Conservation (phyloP, 2,113 vertebrate species). For the Brachyistius frenatus region DNA sequence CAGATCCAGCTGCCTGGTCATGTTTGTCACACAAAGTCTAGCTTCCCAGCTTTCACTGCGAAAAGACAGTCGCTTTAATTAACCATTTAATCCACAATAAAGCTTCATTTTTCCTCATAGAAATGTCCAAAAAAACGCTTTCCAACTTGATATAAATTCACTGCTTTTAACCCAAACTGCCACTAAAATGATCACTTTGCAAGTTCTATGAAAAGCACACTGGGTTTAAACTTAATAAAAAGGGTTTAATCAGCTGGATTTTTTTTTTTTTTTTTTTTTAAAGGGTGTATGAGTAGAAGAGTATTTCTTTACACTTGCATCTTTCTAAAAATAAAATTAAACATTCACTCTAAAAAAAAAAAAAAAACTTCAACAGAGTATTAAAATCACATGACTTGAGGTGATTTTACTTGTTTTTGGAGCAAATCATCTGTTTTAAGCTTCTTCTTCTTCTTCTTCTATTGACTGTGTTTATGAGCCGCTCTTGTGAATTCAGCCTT, state of each 20-base stretch:
- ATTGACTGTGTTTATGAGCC: no score
- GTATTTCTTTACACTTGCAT: no score
- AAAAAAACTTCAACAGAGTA: neutral
- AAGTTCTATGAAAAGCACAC: no score
- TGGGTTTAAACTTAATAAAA: no score
- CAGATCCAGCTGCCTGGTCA: constrained; percentile 42
- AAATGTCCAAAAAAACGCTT: neutral
- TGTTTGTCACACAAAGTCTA: constrained; percentile 22
- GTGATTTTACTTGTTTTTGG: neutral
- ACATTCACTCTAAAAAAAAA: neutral
- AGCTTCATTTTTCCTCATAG: neutral
- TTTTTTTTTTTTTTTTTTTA: no score
- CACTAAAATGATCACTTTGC: no score
- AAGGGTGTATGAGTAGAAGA: no score
- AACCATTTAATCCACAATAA: neutral
- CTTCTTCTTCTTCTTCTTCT: no score
- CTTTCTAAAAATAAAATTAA: no score
- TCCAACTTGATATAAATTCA: neutral
- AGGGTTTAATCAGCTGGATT: no score
- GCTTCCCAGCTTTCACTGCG: constrained; percentile 22
- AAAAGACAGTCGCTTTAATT: neutral
- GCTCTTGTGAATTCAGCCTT: no score
- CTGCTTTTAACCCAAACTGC: neutral
- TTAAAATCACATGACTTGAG: neutral
- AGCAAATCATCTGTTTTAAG: no score